Conservation (phyloP, 2,113 vertebrate genomes). For the Trematocara unimaculatum region DNA sequence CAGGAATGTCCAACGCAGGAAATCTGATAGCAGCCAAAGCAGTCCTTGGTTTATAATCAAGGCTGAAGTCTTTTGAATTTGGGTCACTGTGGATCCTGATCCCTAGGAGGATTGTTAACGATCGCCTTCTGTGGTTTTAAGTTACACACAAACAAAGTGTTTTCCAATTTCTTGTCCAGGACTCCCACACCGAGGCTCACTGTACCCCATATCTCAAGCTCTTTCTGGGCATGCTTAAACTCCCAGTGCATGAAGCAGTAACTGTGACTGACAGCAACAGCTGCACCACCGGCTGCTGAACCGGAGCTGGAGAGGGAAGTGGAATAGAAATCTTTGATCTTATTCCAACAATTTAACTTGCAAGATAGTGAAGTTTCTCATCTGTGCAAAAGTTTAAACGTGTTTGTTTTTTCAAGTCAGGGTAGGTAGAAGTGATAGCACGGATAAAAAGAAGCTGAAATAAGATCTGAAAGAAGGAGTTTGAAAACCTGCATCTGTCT, state of each 20-base stretch:
- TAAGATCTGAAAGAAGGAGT: background rate
- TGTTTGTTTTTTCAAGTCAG: background rate
- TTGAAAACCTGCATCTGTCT: background rate
- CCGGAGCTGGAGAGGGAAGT: background rate
- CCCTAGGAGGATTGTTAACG: background rate
- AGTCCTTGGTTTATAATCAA: background rate
- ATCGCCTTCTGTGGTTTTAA: background rate
- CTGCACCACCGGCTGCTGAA: slow-evolving; percentile 8
- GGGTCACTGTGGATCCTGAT: background rate
- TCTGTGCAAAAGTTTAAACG: background rate
- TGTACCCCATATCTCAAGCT: background rate
- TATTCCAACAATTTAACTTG: background rate
- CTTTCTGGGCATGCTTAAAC: background rate
- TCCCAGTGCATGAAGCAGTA: background rate
- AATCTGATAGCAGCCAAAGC: background rate
- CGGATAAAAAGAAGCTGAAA: background rate
- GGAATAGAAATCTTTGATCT: background rate
- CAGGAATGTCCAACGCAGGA: background rate
- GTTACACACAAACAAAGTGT: slow-evolving; percentile 18
- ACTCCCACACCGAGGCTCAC: background rate
- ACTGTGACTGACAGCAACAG: slow-evolving; percentile 47
- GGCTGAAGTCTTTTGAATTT: background rate
- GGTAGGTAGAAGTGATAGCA: background rate
- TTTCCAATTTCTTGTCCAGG: slow-evolving; percentile 11
- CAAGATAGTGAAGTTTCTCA: background rate